Percentiles rank a stretch among this genome's conserved stretches.
phyloP scores from a whole-genome alignment of 2,113 vertebrate genomes.

The Silurus asotus region DNA sequence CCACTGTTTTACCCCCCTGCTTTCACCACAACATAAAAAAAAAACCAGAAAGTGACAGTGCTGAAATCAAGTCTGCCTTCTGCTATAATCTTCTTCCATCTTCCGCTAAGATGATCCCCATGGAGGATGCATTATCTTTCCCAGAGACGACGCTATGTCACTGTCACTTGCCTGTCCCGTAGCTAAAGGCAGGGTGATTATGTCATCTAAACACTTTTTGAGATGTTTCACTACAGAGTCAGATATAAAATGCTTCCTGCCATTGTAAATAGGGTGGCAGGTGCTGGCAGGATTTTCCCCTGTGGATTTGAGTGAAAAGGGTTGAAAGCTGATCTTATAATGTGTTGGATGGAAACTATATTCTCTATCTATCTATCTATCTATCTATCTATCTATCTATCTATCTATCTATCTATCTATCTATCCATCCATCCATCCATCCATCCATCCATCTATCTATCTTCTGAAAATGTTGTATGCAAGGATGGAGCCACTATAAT shows the following conservation, averaged over 20 bases:
- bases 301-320: not conserved
- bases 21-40: conserved; percentile 11
- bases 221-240: conserved; percentile 33
- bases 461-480: no score
- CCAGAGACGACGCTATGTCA: conserved; percentile 34
- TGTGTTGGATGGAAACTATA: conserved; percentile 4
- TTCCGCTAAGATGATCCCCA: conserved; percentile 34
- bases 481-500: conserved; percentile 7
- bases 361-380: no score
- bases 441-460: no score
- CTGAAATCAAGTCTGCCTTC: conserved; percentile 29
- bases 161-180: conserved; percentile 33
- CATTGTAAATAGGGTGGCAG: not conserved
- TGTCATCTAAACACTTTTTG: conserved; percentile 39
- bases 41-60: not conserved
- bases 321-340: not conserved
- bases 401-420: no score
- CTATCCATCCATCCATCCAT: no score
- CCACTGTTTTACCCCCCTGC: conserved; percentile 21
- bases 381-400: no score
- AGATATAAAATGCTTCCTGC: conserved; percentile 34
- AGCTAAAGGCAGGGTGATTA: conserved; percentile 41
- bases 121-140: conserved; percentile 20
- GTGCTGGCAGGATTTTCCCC: not conserved
- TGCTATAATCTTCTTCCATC: conserved; percentile 35